Evolutionary conservation across 2,797 vertebrate genomes (phyloP).

Genomic region (Malurus leucopterus): DNA sequence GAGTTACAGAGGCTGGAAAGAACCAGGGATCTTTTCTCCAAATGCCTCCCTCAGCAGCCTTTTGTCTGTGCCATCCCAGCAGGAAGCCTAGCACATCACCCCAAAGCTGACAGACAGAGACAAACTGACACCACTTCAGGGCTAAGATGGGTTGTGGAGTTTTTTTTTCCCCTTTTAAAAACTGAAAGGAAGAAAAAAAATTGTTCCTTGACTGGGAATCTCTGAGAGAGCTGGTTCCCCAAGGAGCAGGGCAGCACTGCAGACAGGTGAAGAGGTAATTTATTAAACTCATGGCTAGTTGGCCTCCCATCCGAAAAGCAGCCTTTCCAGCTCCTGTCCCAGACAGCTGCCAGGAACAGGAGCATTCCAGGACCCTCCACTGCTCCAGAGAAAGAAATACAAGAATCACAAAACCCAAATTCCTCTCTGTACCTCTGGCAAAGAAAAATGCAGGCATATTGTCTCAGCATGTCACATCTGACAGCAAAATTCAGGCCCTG

Average conservation of each 20-base stretch:
- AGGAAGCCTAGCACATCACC: background rate
- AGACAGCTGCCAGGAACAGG: background rate
- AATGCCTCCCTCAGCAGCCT: constrained; percentile 7
- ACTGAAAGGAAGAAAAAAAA: background rate
- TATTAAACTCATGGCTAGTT: background rate
- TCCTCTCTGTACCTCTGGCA: background rate
- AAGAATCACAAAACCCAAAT: background rate
- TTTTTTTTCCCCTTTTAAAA: background rate
- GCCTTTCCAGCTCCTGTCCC: background rate
- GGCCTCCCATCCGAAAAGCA: background rate
- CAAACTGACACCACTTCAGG: background rate
- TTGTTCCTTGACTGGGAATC: background rate
- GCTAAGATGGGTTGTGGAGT: background rate
- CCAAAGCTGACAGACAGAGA: background rate
- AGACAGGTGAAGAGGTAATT: background rate
- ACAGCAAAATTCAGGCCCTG: background rate
- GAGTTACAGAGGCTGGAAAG: background rate
- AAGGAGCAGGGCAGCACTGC: background rate
- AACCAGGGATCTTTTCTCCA: background rate
- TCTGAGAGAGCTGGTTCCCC: background rate
- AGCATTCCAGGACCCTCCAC: background rate
- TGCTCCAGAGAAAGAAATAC: background rate
- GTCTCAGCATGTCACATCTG: background rate
- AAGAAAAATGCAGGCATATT: background rate
- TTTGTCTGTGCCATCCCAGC: constrained; percentile 19